phyloP scores from a whole-genome alignment of 2,113 vertebrate genomes.

The Heterochromis multidens region DNA sequence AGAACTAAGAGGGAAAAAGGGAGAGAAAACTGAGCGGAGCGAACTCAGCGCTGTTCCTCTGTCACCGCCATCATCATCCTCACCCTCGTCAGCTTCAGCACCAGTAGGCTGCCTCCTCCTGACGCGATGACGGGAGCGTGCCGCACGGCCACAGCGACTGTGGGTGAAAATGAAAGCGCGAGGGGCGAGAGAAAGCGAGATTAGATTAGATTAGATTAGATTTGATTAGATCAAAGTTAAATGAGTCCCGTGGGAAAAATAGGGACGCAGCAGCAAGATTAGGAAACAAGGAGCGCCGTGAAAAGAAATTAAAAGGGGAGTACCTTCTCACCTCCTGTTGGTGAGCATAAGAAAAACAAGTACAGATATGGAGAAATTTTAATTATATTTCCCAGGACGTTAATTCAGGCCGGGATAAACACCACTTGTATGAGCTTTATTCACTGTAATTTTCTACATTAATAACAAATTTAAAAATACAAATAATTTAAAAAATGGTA shows the following conservation, averaged over 20 bases:
- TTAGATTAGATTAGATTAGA: conserved; percentile 33
- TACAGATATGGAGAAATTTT: background rate
- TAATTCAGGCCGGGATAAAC: background rate
- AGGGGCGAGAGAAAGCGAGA: conserved; percentile 11
- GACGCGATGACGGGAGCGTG: conserved; percentile 62
- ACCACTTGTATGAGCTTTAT: background rate
- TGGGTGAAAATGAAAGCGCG: background rate
- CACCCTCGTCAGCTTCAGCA: conserved; percentile 62
- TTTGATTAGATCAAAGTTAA: conserved; percentile 42
- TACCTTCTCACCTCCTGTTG: background rate
- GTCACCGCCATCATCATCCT: conserved; percentile 76
- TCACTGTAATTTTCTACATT: background rate
- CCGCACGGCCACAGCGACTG: conserved; percentile 23
- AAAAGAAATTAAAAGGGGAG: background rate
- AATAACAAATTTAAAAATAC: background rate
- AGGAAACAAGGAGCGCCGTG: background rate
- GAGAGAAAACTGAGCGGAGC: conserved; percentile 39
- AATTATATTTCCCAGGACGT: background rate
- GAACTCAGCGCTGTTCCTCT: conserved; percentile 74
- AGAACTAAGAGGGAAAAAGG: background rate
- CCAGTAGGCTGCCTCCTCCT: conserved; percentile 57
- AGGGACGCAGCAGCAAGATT: background rate
- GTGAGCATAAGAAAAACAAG: background rate
- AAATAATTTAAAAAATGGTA: background rate
- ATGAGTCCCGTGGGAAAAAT: background rate